Evolutionary conservation across 1,140 invertebrate species (phyloP).

Genomic region (Nasonia vitripennis): DNA sequence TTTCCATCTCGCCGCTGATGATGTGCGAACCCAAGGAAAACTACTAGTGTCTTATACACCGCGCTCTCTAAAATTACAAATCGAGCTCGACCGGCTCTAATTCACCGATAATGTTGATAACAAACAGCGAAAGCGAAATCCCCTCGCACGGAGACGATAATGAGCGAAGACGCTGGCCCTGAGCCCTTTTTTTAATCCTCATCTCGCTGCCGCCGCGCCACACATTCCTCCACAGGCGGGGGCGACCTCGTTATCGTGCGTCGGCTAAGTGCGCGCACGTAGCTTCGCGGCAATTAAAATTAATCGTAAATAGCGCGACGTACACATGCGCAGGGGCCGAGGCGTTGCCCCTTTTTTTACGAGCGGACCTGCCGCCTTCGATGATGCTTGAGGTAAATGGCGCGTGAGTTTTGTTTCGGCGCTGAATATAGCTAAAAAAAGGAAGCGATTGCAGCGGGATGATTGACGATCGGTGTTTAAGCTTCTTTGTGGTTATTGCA

Average conservation of each 20-base stretch:
- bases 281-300: constrained; percentile 47
- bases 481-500: neutral
- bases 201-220: neutral
- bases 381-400: neutral
- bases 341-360: neutral
- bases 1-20: no score
- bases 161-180: neutral
- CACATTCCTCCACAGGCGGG: neutral
- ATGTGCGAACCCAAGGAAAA: no score
- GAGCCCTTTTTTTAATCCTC: constrained; percentile 11
- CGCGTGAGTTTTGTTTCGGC: neutral
- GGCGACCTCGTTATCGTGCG: constrained; percentile 42
- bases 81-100: neutral
- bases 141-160: neutral
- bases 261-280: neutral
- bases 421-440: neutral
- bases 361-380: neutral
- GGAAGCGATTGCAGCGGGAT: neutral
- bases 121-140: constrained; percentile 20
- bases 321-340: neutral
- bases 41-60: no score
- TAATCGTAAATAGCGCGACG: constrained; percentile 31
- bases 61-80: no score
- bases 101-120: constrained; percentile 2
- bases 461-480: neutral